phyloP scores from a whole-genome alignment of 2,113 vertebrate species.

The Hippocampus abdominalis region DNA sequence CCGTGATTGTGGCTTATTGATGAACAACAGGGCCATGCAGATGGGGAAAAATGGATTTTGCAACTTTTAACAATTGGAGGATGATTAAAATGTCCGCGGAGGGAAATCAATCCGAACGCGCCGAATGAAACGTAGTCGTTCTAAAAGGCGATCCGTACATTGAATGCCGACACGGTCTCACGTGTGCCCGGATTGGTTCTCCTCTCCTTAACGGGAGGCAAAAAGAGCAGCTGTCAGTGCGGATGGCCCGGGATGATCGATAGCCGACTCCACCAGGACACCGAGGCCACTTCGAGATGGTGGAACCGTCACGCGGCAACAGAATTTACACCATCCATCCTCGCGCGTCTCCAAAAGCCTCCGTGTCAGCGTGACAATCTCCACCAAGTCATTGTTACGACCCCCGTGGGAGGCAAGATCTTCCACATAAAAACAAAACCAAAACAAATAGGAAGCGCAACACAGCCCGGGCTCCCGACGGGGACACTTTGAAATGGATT shows the following conservation, averaged over 20 bases:
- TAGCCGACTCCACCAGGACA: conserved; percentile 35
- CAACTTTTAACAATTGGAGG: background rate
- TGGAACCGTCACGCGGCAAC: conserved; percentile 33
- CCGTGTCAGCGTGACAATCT: conserved; percentile 44
- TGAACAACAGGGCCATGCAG: conserved; percentile 15
- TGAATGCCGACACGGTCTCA: background rate
- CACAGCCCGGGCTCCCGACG: conserved; percentile 52
- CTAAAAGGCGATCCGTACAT: background rate
- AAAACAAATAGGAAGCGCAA: conserved; percentile 60
- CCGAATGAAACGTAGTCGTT: background rate
- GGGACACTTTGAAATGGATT: conserved; percentile 63
- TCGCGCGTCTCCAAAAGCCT: conserved; percentile 45
- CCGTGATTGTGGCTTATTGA: background rate
- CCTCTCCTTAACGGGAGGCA: conserved; percentile 45
- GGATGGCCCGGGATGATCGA: conserved; percentile 51
- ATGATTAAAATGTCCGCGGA: conserved; percentile 14
- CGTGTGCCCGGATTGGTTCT: conserved; percentile 23
- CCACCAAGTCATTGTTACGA: conserved; percentile 28
- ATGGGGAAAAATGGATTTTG: conserved; percentile 1
- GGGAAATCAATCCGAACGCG: conserved; percentile 13
- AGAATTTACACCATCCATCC: conserved; percentile 15
- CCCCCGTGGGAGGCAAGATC: conserved; percentile 41
- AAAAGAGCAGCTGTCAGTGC: conserved; percentile 55
- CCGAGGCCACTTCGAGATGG: conserved; percentile 40
- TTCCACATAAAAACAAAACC: conserved; percentile 6